Percentiles rank a stretch among this genome's conserved stretches.
Conservation (phyloP, 1,140 invertebrate genomes). For the Pemphigus obesinymphae region DNA sequence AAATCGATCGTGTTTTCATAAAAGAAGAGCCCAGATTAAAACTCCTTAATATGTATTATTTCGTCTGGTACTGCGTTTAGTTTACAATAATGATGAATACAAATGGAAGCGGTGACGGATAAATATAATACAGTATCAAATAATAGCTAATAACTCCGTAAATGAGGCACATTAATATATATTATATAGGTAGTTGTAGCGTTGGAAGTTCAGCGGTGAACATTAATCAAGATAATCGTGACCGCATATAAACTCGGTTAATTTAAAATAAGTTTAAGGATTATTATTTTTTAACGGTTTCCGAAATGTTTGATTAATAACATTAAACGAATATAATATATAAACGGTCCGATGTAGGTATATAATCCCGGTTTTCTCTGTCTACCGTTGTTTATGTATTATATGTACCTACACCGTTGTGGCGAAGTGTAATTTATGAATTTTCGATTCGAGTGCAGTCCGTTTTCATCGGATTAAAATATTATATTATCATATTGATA, state of each 20-base stretch:
- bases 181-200: not conserved
- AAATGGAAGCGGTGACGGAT: not conserved
- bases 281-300: not conserved
- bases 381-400: too few species aligned
- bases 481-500: not conserved
- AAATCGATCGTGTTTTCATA: too few species aligned
- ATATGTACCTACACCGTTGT: not conserved
- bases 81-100: not conserved
- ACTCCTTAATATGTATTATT: too few species aligned
- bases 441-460: not conserved
- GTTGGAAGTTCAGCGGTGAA: not conserved
- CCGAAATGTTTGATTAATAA: not conserved
- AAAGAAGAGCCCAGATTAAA: too few species aligned
- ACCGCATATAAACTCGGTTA: not conserved
- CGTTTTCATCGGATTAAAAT: not conserved
- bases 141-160: not conserved
- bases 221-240: not conserved
- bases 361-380: too few species aligned
- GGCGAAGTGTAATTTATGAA: not conserved
- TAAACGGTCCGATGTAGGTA: not conserved
- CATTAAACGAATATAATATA: not conserved
- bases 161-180: too few species aligned
- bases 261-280: not conserved
- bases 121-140: not conserved
- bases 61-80: too few species aligned